A percentile compares a stretch with the other conserved stretches of the same genome.
Evolutionary conservation across 1,140 invertebrate genomes (phyloP).

Genomic region (Sitobion miscanthi): DNA sequence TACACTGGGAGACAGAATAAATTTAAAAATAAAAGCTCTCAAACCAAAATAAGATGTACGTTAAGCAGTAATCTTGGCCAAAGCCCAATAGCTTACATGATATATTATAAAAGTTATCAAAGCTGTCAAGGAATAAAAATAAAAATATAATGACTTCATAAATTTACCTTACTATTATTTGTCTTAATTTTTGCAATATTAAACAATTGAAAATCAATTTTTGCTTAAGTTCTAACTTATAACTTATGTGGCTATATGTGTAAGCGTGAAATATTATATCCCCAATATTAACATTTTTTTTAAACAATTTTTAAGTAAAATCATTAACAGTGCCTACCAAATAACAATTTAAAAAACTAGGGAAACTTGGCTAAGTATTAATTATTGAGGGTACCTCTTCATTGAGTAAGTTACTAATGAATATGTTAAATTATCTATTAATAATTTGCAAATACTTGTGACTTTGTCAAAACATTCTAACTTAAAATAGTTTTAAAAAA

Average conservation of each 20-base stretch:
- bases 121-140: not conserved
- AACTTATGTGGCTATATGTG: not conserved
- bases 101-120: not conserved
- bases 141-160: not conserved
- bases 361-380: too few relatives aligned
- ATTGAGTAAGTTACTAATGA: too few relatives aligned
- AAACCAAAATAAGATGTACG: not conserved
- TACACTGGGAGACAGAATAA: not conserved
- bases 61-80: not conserved
- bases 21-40: constrained; percentile 29
- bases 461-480: too few relatives aligned
- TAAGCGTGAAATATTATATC: not conserved
- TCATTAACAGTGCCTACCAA: too few relatives aligned
- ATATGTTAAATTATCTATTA: too few relatives aligned
- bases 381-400: too few relatives aligned
- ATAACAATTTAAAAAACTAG: too few relatives aligned
- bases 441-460: too few relatives aligned
- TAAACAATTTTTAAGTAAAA: too few relatives aligned
- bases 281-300: not conserved
- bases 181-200: not conserved
- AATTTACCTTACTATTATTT: not conserved
- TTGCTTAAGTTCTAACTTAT: not conserved
- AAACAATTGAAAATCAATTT: not conserved
- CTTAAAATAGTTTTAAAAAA: too few relatives aligned
- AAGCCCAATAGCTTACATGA: not conserved